Evolutionary conservation across 2,888 invertebrate species (phyloP).

Genomic region (Hypercompe scribonia): DNA sequence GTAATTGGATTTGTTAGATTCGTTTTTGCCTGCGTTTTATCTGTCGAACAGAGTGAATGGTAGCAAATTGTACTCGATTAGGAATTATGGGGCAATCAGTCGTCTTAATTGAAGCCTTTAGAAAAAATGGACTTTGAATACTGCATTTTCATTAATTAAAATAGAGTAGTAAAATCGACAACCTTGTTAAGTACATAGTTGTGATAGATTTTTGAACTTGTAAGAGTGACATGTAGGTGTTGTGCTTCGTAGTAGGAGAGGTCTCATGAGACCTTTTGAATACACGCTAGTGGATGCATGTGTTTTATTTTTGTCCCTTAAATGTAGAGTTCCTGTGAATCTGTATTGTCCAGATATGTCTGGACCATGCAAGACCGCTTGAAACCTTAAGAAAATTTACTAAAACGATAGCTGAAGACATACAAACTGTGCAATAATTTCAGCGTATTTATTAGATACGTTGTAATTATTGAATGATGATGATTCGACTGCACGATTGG

Average conservation of each 20-base stretch:
- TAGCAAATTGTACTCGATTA: background rate
- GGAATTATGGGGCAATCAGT: background rate
- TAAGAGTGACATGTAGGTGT: background rate
- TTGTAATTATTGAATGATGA: no score
- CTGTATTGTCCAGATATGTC: background rate
- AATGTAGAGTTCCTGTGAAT: background rate
- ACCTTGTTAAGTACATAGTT: background rate
- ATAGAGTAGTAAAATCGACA: background rate
- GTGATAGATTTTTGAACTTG: background rate
- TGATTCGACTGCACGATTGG: no score
- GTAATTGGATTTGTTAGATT: conserved; percentile 50
- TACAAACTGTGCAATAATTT: no score
- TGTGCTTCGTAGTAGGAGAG: background rate
- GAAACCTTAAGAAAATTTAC: no score
- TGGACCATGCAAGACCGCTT: no score
- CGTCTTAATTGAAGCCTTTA: background rate
- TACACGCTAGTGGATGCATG: background rate
- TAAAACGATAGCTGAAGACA: no score
- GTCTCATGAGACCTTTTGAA: background rate
- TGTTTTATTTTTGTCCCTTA: background rate
- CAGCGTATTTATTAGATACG: no score
- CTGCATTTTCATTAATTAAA: background rate
- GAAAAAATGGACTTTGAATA: background rate
- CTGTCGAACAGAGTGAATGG: background rate
- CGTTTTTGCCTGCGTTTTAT: conserved; percentile 20